Evolutionary conservation across 1,140 invertebrate genomes (phyloP), one percentile per base, ranked within the genome.

Genomic region (Papilio aristodemus): DNA sequence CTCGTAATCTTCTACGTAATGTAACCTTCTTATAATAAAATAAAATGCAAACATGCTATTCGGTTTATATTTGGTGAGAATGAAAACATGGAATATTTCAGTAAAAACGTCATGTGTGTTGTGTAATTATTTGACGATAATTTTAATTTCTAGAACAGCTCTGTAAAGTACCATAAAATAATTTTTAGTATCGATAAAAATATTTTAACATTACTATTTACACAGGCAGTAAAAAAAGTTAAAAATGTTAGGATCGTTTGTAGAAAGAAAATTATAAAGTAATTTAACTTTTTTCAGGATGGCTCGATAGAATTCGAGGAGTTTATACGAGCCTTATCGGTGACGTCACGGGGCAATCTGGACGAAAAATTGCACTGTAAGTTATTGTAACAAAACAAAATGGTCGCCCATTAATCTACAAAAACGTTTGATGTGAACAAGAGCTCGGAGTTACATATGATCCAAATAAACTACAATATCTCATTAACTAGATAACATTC

Each of bases 301-400:
- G 98, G 98, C 57, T 97, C 97, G 76, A 99, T 99, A 91, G 98
- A 99, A 92, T 99, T 99, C 91, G 98, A 99, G 91, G 98, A 99
- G 92, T 99, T 99, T 90, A 98, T 99, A 84, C 94, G 97, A 91
- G 98, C 98, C 36, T 93, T 99, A 64, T 98, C 97, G 71, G 97
- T 99, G 81, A 99, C 98, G 94, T 98, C 97, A 83, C 94, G 98
- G 85, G 98, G 98, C 73, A 99, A 98, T 92, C 93, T 99, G 74
- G 98, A 99, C 81, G 98, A 99, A 92, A 99, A 99, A 93, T 93
- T 99, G 78, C 97, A 98, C 83, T 99, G 98, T 98, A 93, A 97
- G 97, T 96, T 85, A 17, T 57, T 11, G 37, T 68, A 64, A 13
- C 43, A 62, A 11, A 13, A 3, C 9, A 54, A 50, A 50, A 22